Conservation (phyloP, 2,113 vertebrate species). For the Lichenostomus cassidix region DNA sequence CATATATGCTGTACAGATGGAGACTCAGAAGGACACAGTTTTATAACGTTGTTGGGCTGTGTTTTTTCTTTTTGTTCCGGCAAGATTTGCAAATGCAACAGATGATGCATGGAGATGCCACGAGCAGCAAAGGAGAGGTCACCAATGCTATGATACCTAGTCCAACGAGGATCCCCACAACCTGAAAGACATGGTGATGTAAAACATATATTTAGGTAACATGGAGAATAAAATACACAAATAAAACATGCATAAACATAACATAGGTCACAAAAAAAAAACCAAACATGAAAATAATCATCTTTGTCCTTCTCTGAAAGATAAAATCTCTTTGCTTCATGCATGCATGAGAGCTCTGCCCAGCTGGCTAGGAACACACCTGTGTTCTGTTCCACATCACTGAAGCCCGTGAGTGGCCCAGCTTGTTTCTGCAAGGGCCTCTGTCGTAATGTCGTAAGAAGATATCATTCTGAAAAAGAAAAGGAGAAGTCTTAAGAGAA, state of each 20-base stretch:
- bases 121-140: conserved; percentile 90
- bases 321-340: not conserved
- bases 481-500: not conserved
- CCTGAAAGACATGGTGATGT: conserved; percentile 72
- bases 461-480: conserved; percentile 89
- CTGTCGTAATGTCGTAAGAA: conserved; percentile 97
- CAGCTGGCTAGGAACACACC: conserved; percentile 70
- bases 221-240: not conserved
- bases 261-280: not conserved
- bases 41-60: conserved; percentile 73
- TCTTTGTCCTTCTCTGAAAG: not conserved
- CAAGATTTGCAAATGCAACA: conserved; percentile 94
- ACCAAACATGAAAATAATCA: not conserved
- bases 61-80: conserved; percentile 84
- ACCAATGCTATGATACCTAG: conserved; percentile 90
- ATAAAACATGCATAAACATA: not conserved
- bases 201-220: not conserved
- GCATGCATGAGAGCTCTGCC: not conserved
- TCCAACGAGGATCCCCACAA: conserved; percentile 93
- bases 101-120: conserved; percentile 94
- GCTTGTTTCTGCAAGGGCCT: conserved; percentile 94
- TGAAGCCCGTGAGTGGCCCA: conserved; percentile 93
- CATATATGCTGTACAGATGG: not conserved
- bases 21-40: not conserved
- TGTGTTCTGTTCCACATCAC: conserved; percentile 98